These are phyloP conservation scores for Apodemus agrarius DNA, from an alignment of 2,797 vertebrate genomes.

Conservation along the genomic window DNA sequence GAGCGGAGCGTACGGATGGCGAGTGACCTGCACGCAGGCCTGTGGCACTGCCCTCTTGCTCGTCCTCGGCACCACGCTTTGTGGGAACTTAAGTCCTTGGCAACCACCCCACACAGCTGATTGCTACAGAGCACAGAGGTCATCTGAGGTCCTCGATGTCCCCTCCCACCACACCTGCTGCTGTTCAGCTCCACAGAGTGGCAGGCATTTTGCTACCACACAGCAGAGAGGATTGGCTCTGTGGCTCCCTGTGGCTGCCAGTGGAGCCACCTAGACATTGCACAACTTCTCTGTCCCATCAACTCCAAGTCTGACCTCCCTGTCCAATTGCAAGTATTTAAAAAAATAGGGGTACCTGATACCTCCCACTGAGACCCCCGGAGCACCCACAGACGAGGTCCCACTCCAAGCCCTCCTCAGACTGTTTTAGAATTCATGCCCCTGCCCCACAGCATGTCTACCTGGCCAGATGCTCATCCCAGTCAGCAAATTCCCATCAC, in stretches of 20 bases:
- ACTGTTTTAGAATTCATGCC: background rate
- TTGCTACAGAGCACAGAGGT: background rate
- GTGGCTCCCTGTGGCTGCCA: background rate
- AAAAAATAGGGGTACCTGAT: background rate
- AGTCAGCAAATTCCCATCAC: background rate
- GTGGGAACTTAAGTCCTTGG: background rate
- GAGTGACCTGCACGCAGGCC: background rate
- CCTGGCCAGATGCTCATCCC: background rate
- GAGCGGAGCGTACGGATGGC: background rate
- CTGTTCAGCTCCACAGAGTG: background rate
- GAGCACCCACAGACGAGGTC: background rate
- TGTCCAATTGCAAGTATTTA: background rate
- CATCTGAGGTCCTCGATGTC: background rate
- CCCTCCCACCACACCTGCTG: background rate
- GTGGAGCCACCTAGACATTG: background rate
- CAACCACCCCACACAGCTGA: background rate
- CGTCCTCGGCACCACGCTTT: background rate
- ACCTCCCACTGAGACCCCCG: background rate
- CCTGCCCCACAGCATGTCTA: background rate
- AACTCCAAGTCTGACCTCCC: background rate
- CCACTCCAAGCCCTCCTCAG: background rate
- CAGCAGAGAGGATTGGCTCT: background rate
- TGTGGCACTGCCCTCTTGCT: background rate
- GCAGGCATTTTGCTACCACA: accelerated
- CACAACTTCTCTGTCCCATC: background rate